A percentile compares a stretch with the other conserved stretches of the same genome.
Evolutionary conservation across 2,888 invertebrate species (phyloP).

Genomic region (Plusia festucae): DNA sequence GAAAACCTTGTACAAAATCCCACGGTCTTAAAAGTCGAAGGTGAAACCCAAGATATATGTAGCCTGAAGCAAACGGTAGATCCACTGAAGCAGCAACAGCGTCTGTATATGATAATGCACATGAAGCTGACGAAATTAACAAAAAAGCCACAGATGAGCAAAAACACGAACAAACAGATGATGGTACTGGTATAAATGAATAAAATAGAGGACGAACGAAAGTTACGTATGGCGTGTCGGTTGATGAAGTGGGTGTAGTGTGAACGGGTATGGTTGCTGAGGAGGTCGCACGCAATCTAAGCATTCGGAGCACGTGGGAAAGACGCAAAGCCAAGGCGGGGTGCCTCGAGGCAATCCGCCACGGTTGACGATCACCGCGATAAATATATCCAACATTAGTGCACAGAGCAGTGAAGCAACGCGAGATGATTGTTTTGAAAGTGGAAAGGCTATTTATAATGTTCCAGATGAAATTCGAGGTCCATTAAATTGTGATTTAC

Average conservation of each 20-base stretch:
- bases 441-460: conserved; percentile 37
- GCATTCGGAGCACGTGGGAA: conserved; percentile 89
- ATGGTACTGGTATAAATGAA: conserved; percentile 63
- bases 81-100: conserved; percentile 84
- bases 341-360: conserved; percentile 81
- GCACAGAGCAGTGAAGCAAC: conserved; percentile 77
- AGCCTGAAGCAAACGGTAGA: conserved; percentile 88
- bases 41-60: conserved; percentile 78
- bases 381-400: conserved; percentile 87
- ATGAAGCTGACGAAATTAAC: conserved; percentile 60
- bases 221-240: conserved; percentile 57
- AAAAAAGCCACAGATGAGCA: conserved; percentile 72
- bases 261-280: conserved; percentile 75
- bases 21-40: conserved; percentile 85
- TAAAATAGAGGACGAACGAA: conserved; percentile 40
- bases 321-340: conserved; percentile 79
- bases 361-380: conserved; percentile 87
- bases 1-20: conserved; percentile 74
- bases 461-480: conserved; percentile 18
- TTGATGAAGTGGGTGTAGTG: conserved; percentile 70
- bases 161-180: conserved; percentile 43
- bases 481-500: conserved; percentile 13
- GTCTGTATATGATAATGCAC: conserved; percentile 71
- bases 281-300: conserved; percentile 87
- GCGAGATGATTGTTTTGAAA: conserved; percentile 59